These are phyloP conservation scores for Delichon dasypus DNA, from an alignment of 2,797 vertebrate genomes.

Conservation along the genomic window DNA sequence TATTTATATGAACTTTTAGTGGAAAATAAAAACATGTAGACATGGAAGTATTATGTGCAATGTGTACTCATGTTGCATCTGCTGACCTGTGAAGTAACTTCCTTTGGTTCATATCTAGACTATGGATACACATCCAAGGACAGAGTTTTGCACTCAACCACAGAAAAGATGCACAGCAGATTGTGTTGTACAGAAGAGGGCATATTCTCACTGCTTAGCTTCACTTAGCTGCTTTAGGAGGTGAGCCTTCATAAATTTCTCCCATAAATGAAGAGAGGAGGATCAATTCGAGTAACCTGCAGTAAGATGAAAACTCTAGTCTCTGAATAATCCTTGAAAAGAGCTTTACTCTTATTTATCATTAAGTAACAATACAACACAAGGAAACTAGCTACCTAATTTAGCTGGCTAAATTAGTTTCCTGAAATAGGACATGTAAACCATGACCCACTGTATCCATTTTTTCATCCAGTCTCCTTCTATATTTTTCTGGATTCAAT, in stretches of 20 bases:
- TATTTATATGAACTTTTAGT: background rate
- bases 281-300: background rate
- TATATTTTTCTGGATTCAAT: background rate
- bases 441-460: background rate
- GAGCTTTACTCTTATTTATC: background rate
- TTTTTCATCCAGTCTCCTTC: background rate
- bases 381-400: background rate
- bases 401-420: background rate
- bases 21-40: background rate
- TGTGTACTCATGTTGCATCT: background rate
- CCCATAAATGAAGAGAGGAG: background rate
- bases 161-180: background rate
- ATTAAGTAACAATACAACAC: background rate
- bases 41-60: background rate
- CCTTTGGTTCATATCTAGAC: background rate
- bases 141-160: background rate
- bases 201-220: background rate
- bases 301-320: background rate
- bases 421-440: background rate
- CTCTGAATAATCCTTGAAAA: background rate
- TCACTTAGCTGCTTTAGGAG: background rate
- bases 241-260: background rate
- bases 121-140: background rate
- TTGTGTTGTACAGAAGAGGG: accelerated
- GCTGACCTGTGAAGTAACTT: background rate